Conservation (phyloP, 2,888 invertebrate genomes). For the Maniola hyperantus region DNA sequence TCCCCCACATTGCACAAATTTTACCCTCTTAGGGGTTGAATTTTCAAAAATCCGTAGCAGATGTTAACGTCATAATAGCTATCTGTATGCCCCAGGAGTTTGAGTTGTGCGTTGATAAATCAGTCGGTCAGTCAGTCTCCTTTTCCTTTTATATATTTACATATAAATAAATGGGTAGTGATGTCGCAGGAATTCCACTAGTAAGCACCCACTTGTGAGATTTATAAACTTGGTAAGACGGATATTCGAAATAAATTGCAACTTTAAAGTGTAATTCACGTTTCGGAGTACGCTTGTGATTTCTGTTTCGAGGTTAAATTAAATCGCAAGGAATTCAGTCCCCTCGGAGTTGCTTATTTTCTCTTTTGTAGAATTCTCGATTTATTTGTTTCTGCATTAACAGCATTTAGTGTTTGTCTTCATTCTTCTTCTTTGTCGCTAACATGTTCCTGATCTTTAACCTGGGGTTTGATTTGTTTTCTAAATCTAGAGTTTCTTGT, state of each 20-base stretch:
- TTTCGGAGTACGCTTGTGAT: constrained; percentile 7
- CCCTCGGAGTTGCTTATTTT: constrained; percentile 6
- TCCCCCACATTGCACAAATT: too few species aligned
- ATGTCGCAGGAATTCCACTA: background rate
- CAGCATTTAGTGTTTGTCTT: constrained; percentile 4
- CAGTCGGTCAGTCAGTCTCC: too few species aligned
- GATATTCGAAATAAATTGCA: constrained; percentile 17
- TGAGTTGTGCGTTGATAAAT: too few species aligned
- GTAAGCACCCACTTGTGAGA: background rate
- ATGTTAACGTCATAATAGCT: too few species aligned
- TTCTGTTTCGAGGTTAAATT: constrained; percentile 20
- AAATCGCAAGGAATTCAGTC: constrained; percentile 12
- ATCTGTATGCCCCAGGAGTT: too few species aligned
- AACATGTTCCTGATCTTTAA: background rate
- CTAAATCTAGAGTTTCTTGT: too few species aligned
- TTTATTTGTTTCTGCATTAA: constrained; percentile 10
- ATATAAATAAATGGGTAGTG: too few species aligned
- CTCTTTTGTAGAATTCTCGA: constrained; percentile 12
- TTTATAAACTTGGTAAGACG: constrained; percentile 13
- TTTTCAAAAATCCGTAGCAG: too few species aligned
- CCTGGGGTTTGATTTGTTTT: background rate
- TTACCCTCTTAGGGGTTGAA: too few species aligned
- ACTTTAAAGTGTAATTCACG: constrained; percentile 14
- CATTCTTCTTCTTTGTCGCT: background rate
- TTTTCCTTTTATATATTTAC: too few species aligned